phyloP scores from a whole-genome alignment of 2,113 vertebrate genomes.

The Vulpes vulpes region DNA sequence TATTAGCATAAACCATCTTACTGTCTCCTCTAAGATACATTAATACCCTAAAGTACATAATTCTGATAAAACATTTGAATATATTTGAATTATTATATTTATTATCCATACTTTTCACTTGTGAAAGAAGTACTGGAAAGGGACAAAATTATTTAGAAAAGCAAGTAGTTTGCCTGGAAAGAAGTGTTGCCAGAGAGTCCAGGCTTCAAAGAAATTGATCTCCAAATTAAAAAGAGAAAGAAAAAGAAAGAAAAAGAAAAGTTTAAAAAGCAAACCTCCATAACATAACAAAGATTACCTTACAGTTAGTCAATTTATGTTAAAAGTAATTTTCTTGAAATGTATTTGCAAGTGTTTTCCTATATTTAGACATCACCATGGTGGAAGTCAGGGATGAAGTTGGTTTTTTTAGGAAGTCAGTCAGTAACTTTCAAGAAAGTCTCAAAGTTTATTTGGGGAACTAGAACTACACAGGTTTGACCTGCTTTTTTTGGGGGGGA shows the following conservation, averaged over 20 bases:
- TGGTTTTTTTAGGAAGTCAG: not conserved
- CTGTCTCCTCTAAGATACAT: not conserved
- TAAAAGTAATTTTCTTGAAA: not conserved
- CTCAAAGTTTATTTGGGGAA: not conserved
- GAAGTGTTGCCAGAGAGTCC: not conserved
- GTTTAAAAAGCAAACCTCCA: not conserved
- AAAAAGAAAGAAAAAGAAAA: not conserved
- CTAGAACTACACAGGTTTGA: not conserved
- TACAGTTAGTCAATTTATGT: not conserved
- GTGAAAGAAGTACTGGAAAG: not conserved
- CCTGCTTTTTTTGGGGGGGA: not conserved
- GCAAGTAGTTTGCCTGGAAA: not conserved
- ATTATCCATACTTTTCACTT: not conserved
- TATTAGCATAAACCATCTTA: not conserved
- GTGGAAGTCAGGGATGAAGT: not conserved
- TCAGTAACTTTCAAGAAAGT: not conserved
- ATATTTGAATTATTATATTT: not conserved
- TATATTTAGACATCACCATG: not conserved
- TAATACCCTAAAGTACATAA: not conserved
- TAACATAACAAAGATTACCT: not conserved
- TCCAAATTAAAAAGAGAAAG: not conserved
- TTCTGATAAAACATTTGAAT: slow-evolving; percentile 4
- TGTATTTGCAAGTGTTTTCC: not conserved
- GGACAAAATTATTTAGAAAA: not conserved
- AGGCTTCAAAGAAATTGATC: not conserved